Evolutionary conservation across 2,888 invertebrate genomes (phyloP), one percentile per base, ranked within the genome.

Genomic region (Diogma glabrata): DNA sequence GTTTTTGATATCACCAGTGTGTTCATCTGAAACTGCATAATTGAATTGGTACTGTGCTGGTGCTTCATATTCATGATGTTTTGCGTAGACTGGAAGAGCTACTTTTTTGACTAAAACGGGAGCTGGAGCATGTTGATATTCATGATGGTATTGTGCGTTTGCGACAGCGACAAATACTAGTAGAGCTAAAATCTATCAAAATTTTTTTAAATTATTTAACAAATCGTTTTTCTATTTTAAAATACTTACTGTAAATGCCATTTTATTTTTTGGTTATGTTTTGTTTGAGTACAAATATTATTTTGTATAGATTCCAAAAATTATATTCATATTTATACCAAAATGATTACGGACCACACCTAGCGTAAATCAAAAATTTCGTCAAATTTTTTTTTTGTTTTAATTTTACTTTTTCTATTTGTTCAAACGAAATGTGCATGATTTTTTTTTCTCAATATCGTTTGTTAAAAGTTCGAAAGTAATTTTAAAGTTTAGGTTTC

Each of bases 1-100:
- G 57, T 63, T 65, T 58, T 75, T 75, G 53, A 68, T 67, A 59
- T 76, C 75, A 7, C 75, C 75, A 52, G 75, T 75, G 55, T 72
- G 69, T 4, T 69, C 67, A 61, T 74, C 74, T 52, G 67, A 67
- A 3, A 74, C 72, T 10, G 65, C 58, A 58, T 73, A 74, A 16
- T 67, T 66, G 58, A 72, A 74, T 55, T 71, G 71, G 57, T 74
- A 74, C 51, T 70, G 67, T 22, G 69, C 69, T 51, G 72, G 72
- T 1, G 69, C 72, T 12, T 66, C 60, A 57, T 59, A 16, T 46
- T 46, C 46, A 9, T 46, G 14, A 9, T 46, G 23, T 23, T 46
- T 23, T 24, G 17, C 22, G 9, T 24, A 40, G 12, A 8, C 28
- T 14, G 36, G 36, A 12, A 3, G 10, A 28, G 43, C 43, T 20